A percentile compares a stretch with the other conserved stretches of the same genome.
Conservation (phyloP, 2,888 invertebrate species). For the Cryptophagus acutangulus region DNA sequence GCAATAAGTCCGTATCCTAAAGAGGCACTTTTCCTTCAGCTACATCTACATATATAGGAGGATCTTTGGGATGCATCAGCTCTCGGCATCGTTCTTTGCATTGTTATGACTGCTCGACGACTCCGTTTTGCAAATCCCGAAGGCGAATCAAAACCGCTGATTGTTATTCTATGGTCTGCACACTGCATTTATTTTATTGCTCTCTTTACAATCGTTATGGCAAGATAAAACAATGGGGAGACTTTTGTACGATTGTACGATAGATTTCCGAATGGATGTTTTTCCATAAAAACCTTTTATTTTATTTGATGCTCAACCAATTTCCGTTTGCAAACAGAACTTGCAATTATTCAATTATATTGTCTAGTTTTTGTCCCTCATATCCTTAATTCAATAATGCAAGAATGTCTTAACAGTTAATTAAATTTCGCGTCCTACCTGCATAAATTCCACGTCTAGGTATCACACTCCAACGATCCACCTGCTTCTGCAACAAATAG, state of each 20-base stretch:
- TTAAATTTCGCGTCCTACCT: too few relatives aligned
- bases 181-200: slow-evolving; percentile 38
- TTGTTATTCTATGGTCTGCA: slow-evolving; percentile 38
- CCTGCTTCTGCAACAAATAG: too few relatives aligned
- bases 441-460: too few relatives aligned
- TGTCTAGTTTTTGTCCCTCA: too few relatives aligned
- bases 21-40: slow-evolving; percentile 9
- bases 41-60: too few relatives aligned
- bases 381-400: too few relatives aligned
- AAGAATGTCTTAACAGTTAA: too few relatives aligned
- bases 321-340: too few relatives aligned
- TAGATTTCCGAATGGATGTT: slow-evolving; percentile 27
- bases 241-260: slow-evolving; percentile 19
- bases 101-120: slow-evolving; percentile 8
- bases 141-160: slow-evolving; percentile 26
- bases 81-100: slow-evolving; percentile 10
- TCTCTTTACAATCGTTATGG: slow-evolving; percentile 35
- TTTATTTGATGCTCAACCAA: too few relatives aligned
- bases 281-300: slow-evolving; percentile 2
- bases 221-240: slow-evolving; percentile 31
- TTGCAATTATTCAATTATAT: too few relatives aligned
- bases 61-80: slow-evolving; percentile 8
- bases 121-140: slow-evolving; percentile 17
- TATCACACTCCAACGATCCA: too few relatives aligned
- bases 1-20: slow-evolving; percentile 16